Base-by-base conservation (phyloP, 2,113 vertebrate genomes). In the Festucalex cinctus region DNA sequence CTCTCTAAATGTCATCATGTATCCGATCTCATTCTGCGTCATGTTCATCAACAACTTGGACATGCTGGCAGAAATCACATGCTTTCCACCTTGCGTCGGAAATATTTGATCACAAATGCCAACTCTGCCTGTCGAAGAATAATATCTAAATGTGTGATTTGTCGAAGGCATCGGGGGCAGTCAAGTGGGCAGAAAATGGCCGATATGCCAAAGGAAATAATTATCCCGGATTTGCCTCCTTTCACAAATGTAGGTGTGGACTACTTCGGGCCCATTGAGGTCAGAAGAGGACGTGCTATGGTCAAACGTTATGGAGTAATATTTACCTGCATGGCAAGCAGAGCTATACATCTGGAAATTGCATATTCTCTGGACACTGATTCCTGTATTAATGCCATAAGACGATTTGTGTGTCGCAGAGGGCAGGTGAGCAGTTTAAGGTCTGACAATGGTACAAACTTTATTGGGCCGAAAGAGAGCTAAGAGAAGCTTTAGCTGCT, bases 101-200 rank as follows among this genome's bases (percentile, higher is more conserved):
- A 7, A 5, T 32, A 49, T 16, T 61, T 12, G 56, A 66, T 61
- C 3, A 37, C 64, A 19, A 32, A 35, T 17, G 35, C 36, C 10
- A 43, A 14, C 17, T 5, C 26, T 9, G 9, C 19, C 3, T 32
- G 51, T 0, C 39, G 22, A 12, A 70, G 2, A 4, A 6, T 63
- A 1, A 2, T 70, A 8, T 60, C 43, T 1, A 60, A 53, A 7
- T 73, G 46, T 49, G 1, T 68, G 26, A 58, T 46, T 28, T 69
- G 60, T 26, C n/a, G 9, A 10, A 16, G 44, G 22, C 12, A 44
- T 7, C 56, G 43, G 22, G 51, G 49, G 17, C 1, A 1, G 0
- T 24, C 48, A 22, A 14, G 3, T 0, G 12, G 1, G 10, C 71
- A 74, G 49, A 48, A 48, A 10, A 74, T 59, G 66, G 60, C 69